phyloP scores from a whole-genome alignment of 2,113 vertebrate genomes.

The Chamaetylas fuelleborni region DNA sequence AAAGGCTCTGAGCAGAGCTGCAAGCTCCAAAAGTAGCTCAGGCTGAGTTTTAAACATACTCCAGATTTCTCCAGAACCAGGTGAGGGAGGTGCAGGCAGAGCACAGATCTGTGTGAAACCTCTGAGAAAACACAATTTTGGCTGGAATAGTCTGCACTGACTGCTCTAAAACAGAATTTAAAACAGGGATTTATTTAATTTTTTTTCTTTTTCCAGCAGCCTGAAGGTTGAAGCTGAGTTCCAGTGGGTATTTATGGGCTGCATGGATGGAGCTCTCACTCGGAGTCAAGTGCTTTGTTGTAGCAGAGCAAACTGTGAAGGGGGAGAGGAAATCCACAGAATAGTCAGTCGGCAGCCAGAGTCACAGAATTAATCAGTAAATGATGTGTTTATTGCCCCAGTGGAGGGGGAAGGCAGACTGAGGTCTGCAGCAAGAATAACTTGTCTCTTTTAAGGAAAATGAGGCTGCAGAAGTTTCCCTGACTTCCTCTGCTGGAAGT shows the following conservation, averaged over 20 bases:
- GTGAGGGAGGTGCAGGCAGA: background rate
- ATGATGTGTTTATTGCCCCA: background rate
- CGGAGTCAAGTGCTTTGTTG: background rate
- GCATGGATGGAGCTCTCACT: background rate
- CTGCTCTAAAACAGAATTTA: background rate
- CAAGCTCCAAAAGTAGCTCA: background rate
- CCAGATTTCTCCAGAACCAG: background rate
- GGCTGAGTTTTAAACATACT: background rate
- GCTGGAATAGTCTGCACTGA: background rate
- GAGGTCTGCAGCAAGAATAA: background rate
- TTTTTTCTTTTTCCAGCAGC: background rate
- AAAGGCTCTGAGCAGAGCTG: background rate
- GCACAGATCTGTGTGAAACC: background rate
- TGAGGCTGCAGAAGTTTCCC: background rate
- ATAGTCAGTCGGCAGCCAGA: background rate
- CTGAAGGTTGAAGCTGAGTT: background rate
- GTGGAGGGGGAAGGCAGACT: background rate
- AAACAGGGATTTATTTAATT: too few relatives aligned
- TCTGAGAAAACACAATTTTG: background rate
- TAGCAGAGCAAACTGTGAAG: background rate
- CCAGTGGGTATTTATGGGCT: background rate
- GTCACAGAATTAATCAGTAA: background rate
- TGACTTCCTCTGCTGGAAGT: background rate
- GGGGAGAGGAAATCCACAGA: background rate
- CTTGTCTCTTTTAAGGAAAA: background rate